Base-by-base conservation (phyloP, 1,140 invertebrate species). In the Amphibalanus amphitrite region DNA sequence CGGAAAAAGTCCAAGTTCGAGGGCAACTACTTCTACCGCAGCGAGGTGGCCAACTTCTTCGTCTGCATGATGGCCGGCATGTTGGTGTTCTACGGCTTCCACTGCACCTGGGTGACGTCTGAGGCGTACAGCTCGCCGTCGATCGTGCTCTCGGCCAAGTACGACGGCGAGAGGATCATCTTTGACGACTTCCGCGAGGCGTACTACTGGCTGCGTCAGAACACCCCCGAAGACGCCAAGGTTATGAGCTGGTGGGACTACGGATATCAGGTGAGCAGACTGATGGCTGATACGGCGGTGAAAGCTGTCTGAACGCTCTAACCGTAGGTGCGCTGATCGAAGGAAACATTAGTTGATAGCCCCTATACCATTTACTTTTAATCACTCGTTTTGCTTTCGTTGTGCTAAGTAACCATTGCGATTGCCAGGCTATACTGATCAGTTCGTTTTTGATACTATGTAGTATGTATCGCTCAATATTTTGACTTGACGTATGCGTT, bases 171-270 rank as follows among this genome's bases (percentile, higher is more conserved):
- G 6, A 83, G 93, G 70, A 95, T 97, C 79, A 97, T 98, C 76
- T 96, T 97, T 81, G 95, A 98, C 81, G 93, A 98, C 83, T 98
- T 98, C 81, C 86, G 96, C 76, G 96, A 98, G 83, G 94, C 95
- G 28, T 98, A 98, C 82, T 96, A 94, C 78, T 97, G 96, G 95
- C 83, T 98, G 71, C 87, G 93, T 79, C 95, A 96, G 87, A 98
- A 98, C 79, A 98, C 96, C 25, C 89, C 93, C 0, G 78, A 80
- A 73, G 74, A 76, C 72, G 89, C 95, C 4, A 91, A 93, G 82
- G 88, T 98, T 64, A 98, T 98, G 96, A 97, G 93, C 1, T 98
- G 96, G 96, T 98, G 96, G 96, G 96, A 98, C 88, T 98, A 98
- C 82, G 96, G 96, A 10, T 98, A 98, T 82, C 96, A 67, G 65